Evolutionary conservation across 1,140 invertebrate species (phyloP), one percentile per base, ranked within the genome.

Genomic region (Acromyrmex heyeri): DNA sequence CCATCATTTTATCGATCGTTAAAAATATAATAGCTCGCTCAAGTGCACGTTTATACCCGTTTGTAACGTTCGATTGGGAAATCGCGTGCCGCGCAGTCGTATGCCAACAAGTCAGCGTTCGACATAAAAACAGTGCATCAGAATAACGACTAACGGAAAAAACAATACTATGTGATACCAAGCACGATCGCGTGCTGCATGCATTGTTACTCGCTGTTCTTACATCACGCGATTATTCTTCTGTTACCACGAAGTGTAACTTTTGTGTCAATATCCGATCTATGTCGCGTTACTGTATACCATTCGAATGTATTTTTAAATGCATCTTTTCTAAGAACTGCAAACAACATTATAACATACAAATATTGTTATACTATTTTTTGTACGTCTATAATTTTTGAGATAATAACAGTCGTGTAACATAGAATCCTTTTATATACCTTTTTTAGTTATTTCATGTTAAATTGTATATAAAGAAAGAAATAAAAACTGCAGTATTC

Each of bases 21-120:
- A 55, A 90, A 85, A 90, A 89, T 89, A 83, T 90, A 90, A 90
- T 90, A 89, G 89, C 44, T n/a, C 27, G 48, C 61, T 87, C 75
- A 65, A 65, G 61, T 30, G 85, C 59, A 78, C 67, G 57, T 50
- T 78, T 70, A 73, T 87, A 77, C 21, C 4, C 21, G 18, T 61
- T 50, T 12, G 24, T 59, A 50, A 78, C 34, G 38, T 30, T 24
- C 24, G 77, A 70, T 77, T 64, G 69, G 21, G 53, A 73, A 89
- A 87, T 89, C 73, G 69, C 59, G 67, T 34, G 75, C 30, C 53
- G 57, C 12, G n/a, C 30, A 24, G 12, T 57, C 57, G 44, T 83
- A 64, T 18, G 53, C 55, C 81, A 86, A 73, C 69, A 18, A 83
- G 79, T 83, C 57, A 24, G n/a, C 55, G 24, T 73, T 75, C 55